These are phyloP conservation scores for Heliconius sara DNA, from an alignment of 2,888 invertebrate species.

Conservation along the genomic window DNA sequence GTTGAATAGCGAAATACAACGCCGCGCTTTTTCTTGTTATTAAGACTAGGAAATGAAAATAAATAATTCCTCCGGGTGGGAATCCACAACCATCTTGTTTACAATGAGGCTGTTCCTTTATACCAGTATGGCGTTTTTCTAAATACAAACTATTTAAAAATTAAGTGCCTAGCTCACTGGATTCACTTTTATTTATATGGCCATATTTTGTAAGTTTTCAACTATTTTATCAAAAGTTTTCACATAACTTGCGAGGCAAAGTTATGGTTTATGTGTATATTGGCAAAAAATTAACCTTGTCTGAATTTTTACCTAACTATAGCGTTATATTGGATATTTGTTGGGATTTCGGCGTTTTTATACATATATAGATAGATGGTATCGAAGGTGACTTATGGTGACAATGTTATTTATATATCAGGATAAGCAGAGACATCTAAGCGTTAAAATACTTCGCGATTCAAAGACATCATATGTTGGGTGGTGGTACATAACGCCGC, in stretches of 20 bases:
- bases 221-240: constrained; percentile 25
- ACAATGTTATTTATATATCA: not conserved
- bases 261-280: constrained; percentile 13
- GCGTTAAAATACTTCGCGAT: too few species aligned
- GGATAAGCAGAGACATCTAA: too few species aligned
- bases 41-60: too few species aligned
- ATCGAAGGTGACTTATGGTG: not conserved
- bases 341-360: not conserved
- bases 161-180: not conserved
- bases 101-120: too few species aligned
- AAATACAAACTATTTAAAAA: too few species aligned
- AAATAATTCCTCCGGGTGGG: too few species aligned
- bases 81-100: too few species aligned
- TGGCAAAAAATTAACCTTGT: not conserved
- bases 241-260: constrained; percentile 8
- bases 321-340: not conserved
- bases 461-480: too few species aligned
- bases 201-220: constrained; percentile 18
- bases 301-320: not conserved
- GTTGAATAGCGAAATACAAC: too few species aligned
- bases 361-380: not conserved
- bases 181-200: constrained; percentile 5
- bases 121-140: too few species aligned
- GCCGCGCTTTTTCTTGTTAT: too few species aligned
- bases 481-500: too few species aligned